phyloP scores from a whole-genome alignment of 2,888 invertebrate species.

The Cabera pusaria region DNA sequence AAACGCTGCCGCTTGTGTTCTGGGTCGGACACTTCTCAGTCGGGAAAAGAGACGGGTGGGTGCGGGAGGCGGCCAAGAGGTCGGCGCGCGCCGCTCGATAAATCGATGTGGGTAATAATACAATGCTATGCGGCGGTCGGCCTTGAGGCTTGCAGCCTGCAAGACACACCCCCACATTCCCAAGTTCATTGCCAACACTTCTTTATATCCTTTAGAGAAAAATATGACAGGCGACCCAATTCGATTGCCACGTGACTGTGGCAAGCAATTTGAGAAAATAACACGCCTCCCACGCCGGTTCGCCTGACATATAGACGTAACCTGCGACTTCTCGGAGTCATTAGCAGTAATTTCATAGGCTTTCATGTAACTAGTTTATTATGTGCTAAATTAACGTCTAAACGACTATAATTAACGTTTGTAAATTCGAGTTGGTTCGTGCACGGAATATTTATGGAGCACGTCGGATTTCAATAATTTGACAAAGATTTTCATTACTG shows the following conservation, averaged over 20 bases:
- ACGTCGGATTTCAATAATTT: slow-evolving; percentile 2
- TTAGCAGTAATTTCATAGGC: slow-evolving; percentile 23
- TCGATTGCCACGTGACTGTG: slow-evolving; percentile 17
- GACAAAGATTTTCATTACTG: slow-evolving; percentile 1
- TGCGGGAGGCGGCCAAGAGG: slow-evolving; percentile 48
- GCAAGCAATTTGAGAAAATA: slow-evolving; percentile 18
- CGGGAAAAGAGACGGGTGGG: slow-evolving; percentile 52
- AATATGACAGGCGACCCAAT: slow-evolving; percentile 35
- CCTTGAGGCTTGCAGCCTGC: slow-evolving; percentile 75
- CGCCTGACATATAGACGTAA: slow-evolving; percentile 26
- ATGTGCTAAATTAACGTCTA: slow-evolving; percentile 26
- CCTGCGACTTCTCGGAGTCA: slow-evolving; percentile 20
- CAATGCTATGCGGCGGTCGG: slow-evolving; percentile 69
- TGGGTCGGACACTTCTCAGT: slow-evolving; percentile 41
- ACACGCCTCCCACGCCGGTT: slow-evolving; percentile 20
- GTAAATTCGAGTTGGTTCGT: slow-evolving; percentile 6
- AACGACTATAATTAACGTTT: slow-evolving; percentile 26
- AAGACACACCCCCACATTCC: slow-evolving; percentile 74
- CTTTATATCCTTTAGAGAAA: slow-evolving; percentile 44
- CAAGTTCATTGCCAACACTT: slow-evolving; percentile 78
- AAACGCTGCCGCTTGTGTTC: slow-evolving; percentile 30
- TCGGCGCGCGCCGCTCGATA: slow-evolving; percentile 81
- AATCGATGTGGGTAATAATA: slow-evolving; percentile 72
- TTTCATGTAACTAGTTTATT: slow-evolving; percentile 23
- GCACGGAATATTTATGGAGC: slow-evolving; percentile 3